Base-by-base conservation (phyloP, 2,797 vertebrate genomes). In the Okamejei kenojei region DNA sequence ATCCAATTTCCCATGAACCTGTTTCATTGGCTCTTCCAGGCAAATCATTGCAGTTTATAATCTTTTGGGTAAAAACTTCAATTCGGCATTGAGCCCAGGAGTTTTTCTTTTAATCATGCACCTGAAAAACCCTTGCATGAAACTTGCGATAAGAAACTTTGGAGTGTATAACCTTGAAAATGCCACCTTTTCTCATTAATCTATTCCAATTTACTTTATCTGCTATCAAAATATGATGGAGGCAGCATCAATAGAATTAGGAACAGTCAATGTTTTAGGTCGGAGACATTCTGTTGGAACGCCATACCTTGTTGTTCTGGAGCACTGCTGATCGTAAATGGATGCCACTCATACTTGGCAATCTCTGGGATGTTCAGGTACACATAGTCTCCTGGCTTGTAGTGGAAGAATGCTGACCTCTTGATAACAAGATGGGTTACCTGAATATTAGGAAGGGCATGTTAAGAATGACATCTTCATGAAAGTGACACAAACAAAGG, bases 301-400 rank as follows among this genome's bases (percentile, higher is more conserved):
- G 26, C 71, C 71, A 0, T 95, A 98, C 98, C 98, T 94, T 96
- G 94, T 95, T 98, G 97, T 95, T 99, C 98, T 0, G 98, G 98
- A 0, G 98, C 97, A 0, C 98, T 99, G 97, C 98, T 98, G 96
- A 99, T 98, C 94, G 97, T 98, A 95, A 99, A 99, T 0, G 98
- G 98, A 2, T 98, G 98, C 98, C 98, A 99, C 95, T 98, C 97
- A 0, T 97, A 98, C 94, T 97, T 96, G 23, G 98, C 98, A 0
- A 99, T 97, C 93, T 94, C 96, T 0, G 98, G 98, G 81, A 98
- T 94, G 95, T 99, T 99, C 94, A 99, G 96, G 94, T 97, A 99
- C 38, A 99, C 54, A 19, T 97, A 99, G 94, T 99, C 98, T 2
- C 98, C 98, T 0, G 98, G 97, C 94, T 97, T 97, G 93, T 97